Conservation (phyloP, 2,888 invertebrate species). For the Torymus aiolomorphi region DNA sequence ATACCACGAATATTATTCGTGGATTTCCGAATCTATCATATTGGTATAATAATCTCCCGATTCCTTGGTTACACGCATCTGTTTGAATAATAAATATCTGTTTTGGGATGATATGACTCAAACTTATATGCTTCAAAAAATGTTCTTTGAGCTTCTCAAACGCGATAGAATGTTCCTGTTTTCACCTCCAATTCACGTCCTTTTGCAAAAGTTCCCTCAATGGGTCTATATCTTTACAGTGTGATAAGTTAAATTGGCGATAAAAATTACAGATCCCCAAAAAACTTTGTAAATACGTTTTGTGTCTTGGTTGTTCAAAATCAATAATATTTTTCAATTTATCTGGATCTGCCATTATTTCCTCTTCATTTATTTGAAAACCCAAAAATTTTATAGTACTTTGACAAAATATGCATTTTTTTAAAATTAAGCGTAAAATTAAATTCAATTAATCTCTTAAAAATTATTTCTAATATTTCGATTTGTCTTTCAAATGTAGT, state of each 20-base stretch:
- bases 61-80: no score
- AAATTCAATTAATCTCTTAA: background rate
- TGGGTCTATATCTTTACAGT: background rate
- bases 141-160: background rate
- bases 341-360: background rate
- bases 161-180: background rate
- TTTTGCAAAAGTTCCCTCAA: background rate
- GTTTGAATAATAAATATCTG: no score
- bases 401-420: slow-evolving; percentile 8
- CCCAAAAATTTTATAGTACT: background rate
- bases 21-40: no score
- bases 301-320: background rate
- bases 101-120: no score
- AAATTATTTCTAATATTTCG: background rate
- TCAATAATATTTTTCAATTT: background rate
- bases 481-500: background rate
- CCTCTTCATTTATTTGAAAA: background rate
- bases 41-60: no score
- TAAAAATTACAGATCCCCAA: slow-evolving; percentile 5
- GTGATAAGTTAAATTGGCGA: background rate
- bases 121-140: background rate
- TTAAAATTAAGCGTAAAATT: background rate
- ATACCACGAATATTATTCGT: no score
- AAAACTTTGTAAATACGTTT: slow-evolving; percentile 1
- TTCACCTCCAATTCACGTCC: background rate